phyloP scores from a whole-genome alignment of 2,113 vertebrate species.

The Marmota flaviventris region DNA sequence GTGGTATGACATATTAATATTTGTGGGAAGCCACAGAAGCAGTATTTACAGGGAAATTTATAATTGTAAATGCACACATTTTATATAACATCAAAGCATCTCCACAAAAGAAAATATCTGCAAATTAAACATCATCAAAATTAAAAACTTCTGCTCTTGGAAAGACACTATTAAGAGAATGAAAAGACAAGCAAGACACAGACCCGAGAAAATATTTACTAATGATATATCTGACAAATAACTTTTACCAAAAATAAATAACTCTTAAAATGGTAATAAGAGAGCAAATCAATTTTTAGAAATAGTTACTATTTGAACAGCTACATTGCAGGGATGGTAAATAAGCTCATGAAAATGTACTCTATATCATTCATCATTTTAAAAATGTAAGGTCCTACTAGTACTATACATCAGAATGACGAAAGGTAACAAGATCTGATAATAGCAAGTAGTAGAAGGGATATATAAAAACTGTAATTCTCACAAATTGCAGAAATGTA shows the following conservation, averaged over 20 bases:
- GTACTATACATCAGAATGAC: not conserved
- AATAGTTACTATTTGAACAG: not conserved
- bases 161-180: conserved; percentile 3
- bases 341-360: not conserved
- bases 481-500: not conserved
- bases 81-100: not conserved
- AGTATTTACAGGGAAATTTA: not conserved
- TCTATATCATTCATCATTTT: not conserved
- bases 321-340: not conserved
- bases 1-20: not conserved
- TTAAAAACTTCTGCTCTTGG: not conserved
- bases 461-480: not conserved
- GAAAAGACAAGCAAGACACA: conserved; percentile 44
- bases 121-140: conserved; percentile 3
- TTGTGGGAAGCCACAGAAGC: not conserved
- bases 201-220: conserved; percentile 7
- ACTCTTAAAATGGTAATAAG: not conserved
- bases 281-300: not conserved
- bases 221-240: not conserved
- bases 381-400: not conserved
- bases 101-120: not conserved
- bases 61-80: not conserved
- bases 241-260: not conserved
- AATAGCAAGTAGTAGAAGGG: not conserved
- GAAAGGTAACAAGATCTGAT: not conserved